phyloP scores from a whole-genome alignment of 2,113 vertebrate species.

The Alosa alosa region DNA sequence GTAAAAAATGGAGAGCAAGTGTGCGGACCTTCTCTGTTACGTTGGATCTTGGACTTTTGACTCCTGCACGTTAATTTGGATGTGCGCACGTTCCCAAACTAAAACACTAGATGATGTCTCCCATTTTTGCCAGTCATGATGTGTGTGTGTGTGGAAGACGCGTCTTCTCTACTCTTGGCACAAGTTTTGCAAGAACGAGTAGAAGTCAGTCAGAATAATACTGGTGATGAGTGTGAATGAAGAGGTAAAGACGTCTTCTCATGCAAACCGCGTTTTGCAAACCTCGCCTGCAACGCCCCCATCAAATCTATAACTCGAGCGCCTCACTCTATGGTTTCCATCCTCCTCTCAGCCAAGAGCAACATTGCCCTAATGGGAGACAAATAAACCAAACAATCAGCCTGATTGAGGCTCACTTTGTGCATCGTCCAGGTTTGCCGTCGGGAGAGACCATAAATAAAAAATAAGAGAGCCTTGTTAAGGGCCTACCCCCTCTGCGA shows the following conservation, averaged over 20 bases:
- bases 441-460: background rate
- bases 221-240: background rate
- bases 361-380: slow-evolving; percentile 16
- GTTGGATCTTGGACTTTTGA: no score
- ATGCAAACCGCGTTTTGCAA: background rate
- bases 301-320: background rate
- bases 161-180: background rate
- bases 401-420: slow-evolving; percentile 8
- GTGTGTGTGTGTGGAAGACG: background rate
- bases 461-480: background rate
- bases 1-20: no score
- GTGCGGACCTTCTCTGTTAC: no score
- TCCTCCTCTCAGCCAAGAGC: slow-evolving; percentile 18
- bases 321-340: slow-evolving; percentile 15
- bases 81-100: no score
- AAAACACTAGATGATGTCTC: no score
- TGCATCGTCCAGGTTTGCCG: background rate
- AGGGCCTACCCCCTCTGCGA: background rate
- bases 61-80: no score
- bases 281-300: background rate
- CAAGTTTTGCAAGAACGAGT: background rate
- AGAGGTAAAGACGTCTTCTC: background rate
- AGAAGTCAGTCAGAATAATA: background rate
- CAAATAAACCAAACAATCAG: slow-evolving; percentile 28
- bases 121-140: no score